Conservation (phyloP, 2,797 vertebrate species). For the Mormyrops attenuatus region DNA sequence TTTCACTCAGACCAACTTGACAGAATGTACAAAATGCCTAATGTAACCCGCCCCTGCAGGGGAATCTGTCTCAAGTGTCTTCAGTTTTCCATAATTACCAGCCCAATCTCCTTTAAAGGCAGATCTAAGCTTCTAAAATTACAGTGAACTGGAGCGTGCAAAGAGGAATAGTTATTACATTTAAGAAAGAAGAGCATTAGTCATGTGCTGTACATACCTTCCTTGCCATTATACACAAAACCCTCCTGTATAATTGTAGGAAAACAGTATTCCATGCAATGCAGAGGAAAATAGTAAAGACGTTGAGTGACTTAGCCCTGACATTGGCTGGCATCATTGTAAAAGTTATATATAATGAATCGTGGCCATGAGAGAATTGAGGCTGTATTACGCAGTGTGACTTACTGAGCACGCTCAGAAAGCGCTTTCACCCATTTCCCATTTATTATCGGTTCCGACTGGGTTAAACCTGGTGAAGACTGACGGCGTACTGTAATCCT, state of each 20-base stretch:
- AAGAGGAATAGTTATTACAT: slow-evolving; percentile 8
- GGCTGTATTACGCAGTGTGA: neutral
- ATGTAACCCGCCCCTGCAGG: slow-evolving; percentile 14
- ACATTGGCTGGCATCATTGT: neutral
- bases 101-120: slow-evolving; percentile 17
- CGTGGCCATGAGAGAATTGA: neutral
- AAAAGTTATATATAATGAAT: neutral
- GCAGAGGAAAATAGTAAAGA: neutral
- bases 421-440: neutral
- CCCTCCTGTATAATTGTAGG: neutral
- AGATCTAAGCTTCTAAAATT: slow-evolving; percentile 17
- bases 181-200: slow-evolving; percentile 9
- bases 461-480: neutral
- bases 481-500: neutral
- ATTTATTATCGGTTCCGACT: neutral
- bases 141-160: slow-evolving; percentile 9
- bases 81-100: slow-evolving; percentile 11
- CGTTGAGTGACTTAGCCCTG: neutral
- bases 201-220: neutral
- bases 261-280: neutral
- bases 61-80: slow-evolving; percentile 13
- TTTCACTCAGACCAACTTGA: slow-evolving; percentile 19
- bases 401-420: neutral
- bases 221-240: neutral
- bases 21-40: slow-evolving; percentile 18